A percentile compares a stretch with the other conserved stretches of the same genome.
Conservation (phyloP, 2,888 invertebrate genomes). For the Ctena decussata region DNA sequence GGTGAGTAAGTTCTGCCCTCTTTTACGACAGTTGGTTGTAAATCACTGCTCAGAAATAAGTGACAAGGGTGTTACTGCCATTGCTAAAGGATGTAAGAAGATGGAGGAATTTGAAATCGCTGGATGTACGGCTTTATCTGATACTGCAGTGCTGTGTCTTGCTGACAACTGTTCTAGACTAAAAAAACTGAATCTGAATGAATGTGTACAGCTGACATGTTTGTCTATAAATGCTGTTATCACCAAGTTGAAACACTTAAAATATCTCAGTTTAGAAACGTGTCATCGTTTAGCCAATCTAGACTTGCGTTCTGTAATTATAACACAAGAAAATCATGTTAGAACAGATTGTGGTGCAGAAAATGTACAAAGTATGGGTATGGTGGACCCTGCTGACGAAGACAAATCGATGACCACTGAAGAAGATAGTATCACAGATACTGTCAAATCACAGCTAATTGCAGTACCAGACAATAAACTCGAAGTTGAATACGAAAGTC, state of each 20-base stretch:
- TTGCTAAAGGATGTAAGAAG: slow-evolving; percentile 54
- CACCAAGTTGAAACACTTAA: slow-evolving; percentile 46
- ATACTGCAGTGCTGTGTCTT: slow-evolving; percentile 60
- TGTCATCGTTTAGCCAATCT: slow-evolving; percentile 64
- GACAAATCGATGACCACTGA: not conserved
- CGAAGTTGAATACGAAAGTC: not conserved
- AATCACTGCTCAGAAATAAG: slow-evolving; percentile 64
- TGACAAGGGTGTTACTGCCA: slow-evolving; percentile 55
- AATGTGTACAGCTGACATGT: slow-evolving; percentile 69
- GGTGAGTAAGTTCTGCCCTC: slow-evolving; percentile 47
- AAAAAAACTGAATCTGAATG: slow-evolving; percentile 54
- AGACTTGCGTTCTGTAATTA: not conserved
- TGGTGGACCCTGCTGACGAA: not conserved
- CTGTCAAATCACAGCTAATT: not conserved
- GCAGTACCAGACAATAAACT: too few species aligned
- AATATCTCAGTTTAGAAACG: slow-evolving; percentile 57
- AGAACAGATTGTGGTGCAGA: not conserved
- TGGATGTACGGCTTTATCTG: slow-evolving; percentile 69
- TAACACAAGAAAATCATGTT: not conserved
- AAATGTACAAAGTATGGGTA: not conserved
- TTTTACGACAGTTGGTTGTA: slow-evolving; percentile 51
- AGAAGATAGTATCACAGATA: not conserved
- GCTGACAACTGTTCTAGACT: slow-evolving; percentile 59
- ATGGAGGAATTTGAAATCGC: slow-evolving; percentile 58
- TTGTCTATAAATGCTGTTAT: slow-evolving; percentile 58